A percentile compares a stretch with the other conserved stretches of the same genome.
Evolutionary conservation across 1,140 invertebrate genomes (phyloP).

Genomic region (Polyergus mexicanus): DNA sequence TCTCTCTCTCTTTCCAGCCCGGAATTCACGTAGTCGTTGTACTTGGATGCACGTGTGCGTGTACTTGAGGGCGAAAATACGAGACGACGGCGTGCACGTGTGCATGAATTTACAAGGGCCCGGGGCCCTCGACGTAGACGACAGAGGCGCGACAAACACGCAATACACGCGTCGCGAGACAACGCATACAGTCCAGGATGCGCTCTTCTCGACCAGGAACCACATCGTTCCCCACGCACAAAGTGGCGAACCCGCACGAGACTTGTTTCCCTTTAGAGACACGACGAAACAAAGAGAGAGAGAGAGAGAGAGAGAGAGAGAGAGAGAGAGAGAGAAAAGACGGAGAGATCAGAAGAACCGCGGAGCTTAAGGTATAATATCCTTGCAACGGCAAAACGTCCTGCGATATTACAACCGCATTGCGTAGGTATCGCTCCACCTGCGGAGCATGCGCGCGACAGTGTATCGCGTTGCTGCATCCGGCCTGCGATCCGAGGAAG

Average conservation of each 20-base stretch:
- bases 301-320: slow-evolving; percentile 54
- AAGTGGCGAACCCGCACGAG: not conserved
- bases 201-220: not conserved
- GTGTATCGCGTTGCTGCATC: slow-evolving; percentile 68
- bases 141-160: slow-evolving; percentile 1
- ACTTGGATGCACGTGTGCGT: slow-evolving; percentile 71
- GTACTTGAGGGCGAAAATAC: slow-evolving; percentile 67
- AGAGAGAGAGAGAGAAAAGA: slow-evolving; percentile 28
- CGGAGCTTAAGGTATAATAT: slow-evolving; percentile 76
- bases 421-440: slow-evolving; percentile 66
- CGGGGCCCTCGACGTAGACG: slow-evolving; percentile 1
- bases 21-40: slow-evolving; percentile 62
- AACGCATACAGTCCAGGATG: slow-evolving; percentile 33
- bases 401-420: slow-evolving; percentile 81
- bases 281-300: not conserved
- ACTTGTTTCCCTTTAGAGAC: not conserved
- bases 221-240: not conserved
- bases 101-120: slow-evolving; percentile 65
- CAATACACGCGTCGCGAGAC: slow-evolving; percentile 50
- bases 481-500: slow-evolving; percentile 61
- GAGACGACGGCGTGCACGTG: slow-evolving; percentile 38
- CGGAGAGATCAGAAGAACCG: slow-evolving; percentile 55
- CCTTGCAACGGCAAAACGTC: slow-evolving; percentile 71
- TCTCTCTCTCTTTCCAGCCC: slow-evolving; percentile 8
- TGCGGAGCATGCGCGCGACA: slow-evolving; percentile 45